phyloP scores from a whole-genome alignment of 2,888 invertebrate species.

The Brachyptera risi region DNA sequence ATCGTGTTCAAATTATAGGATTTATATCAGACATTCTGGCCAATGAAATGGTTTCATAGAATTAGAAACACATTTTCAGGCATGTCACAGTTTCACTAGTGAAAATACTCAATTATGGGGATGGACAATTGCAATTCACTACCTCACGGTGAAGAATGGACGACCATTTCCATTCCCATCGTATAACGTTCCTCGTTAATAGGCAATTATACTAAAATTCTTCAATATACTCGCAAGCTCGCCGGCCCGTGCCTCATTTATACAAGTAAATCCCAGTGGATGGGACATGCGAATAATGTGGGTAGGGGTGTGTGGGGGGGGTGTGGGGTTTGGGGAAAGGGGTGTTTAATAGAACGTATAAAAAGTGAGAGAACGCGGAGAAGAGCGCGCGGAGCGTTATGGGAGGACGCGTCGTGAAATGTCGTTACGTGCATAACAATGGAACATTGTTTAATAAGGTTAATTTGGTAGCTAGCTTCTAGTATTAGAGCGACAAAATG shows the following conservation, averaged over 20 bases:
- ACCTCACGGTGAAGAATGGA: not conserved
- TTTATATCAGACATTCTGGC: no score
- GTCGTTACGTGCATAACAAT: conserved; percentile 27
- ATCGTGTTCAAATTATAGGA: conserved; percentile 22
- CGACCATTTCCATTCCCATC: conserved; percentile 1
- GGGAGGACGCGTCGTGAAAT: conserved; percentile 15
- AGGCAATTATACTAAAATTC: conserved; percentile 21
- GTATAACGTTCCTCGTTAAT: conserved; percentile 11
- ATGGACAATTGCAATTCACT: not conserved
- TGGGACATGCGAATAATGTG: not conserved
- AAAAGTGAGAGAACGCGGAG: conserved; percentile 23
- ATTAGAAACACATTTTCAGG: conserved; percentile 5
- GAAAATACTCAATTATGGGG: conserved; percentile 8
- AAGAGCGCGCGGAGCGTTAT: conserved; percentile 22
- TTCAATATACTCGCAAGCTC: not conserved
- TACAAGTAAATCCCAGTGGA: conserved; percentile 17
- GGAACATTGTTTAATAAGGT: conserved; percentile 27
- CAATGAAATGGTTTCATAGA: not conserved
- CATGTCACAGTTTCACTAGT: conserved; percentile 5
- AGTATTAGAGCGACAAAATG: not conserved
- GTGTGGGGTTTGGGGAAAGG: not conserved
- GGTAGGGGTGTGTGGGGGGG: conserved; percentile 1
- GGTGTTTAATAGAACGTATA: conserved; percentile 10
- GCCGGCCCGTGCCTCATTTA: not conserved
- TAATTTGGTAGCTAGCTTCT: conserved; percentile 21